These are phyloP conservation scores for Pangasius djambal DNA, from an alignment of 2,797 vertebrate genomes.

Conservation along the genomic window DNA sequence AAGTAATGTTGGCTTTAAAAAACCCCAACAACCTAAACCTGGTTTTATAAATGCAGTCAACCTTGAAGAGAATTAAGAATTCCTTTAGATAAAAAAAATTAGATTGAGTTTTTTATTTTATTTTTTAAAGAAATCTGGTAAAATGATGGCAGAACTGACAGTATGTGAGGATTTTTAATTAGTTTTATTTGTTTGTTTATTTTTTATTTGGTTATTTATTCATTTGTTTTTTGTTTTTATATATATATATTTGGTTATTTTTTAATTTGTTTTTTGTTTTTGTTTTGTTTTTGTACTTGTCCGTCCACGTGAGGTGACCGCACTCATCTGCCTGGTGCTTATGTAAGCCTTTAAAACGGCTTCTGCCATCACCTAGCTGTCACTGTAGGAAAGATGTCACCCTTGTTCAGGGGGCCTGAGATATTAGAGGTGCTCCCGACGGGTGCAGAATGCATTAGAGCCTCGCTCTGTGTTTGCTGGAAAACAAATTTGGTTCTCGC, in stretches of 20 bases:
- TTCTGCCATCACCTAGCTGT: conserved; percentile 44
- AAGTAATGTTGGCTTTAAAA: background rate
- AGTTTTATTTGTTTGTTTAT: background rate
- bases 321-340: conserved; percentile 43
- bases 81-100: background rate
- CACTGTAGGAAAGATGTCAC: conserved; percentile 52
- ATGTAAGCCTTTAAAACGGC: conserved; percentile 46
- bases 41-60: background rate
- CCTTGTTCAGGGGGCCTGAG: background rate
- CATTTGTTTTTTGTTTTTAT: too few relatives aligned
- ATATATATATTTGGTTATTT: background rate
- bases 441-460: conserved; percentile 60
- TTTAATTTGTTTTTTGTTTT: background rate
- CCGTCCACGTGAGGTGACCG: conserved; percentile 45
- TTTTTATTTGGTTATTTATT: too few relatives aligned
- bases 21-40: background rate
- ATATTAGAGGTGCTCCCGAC: conserved; percentile 52
- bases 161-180: background rate
- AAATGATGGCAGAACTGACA: background rate
- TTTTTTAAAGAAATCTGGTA: conserved; percentile 10
- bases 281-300: background rate
- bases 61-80: conserved; percentile 21
- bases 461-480: conserved; percentile 52
- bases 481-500: conserved; percentile 58
- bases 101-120: background rate